Base-by-base conservation (phyloP, 2,888 invertebrate genomes). In the Tenthredo amoena region DNA sequence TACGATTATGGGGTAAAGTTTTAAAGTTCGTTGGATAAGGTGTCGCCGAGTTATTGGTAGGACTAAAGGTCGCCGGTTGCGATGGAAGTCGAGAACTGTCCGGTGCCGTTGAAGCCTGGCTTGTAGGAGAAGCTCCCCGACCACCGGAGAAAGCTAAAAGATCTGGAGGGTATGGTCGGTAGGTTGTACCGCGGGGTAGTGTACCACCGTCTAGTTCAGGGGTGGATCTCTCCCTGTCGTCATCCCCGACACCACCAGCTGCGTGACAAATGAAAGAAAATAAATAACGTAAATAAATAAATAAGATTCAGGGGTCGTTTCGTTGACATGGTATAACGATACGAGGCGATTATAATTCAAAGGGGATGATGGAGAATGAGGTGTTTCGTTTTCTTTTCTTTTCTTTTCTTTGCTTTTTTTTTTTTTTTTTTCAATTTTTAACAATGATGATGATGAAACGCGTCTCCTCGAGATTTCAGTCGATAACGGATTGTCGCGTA, bases 21-120 rank as follows among this genome's bases (percentile, higher is more conserved):
- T 97, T 96, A 92, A 97, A 97, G 1, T 96, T 94, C 12, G 94
- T 90, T 85, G 96, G 95, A 89, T 96, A 95, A 76, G 91, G 90
- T 4, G 90, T 7, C 94, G 94, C 26, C 94, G 94, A 87, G 89
- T 93, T 92, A 40, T 92, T n/a, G 94, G 95, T 95, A 94, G 94
- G 76, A 95, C 94, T 83, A 91, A 94, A 89, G 95, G 96, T 74
- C 93, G 94, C 68, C 89, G 91, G 89, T 84, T 93, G 93, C 77
- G 91, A 91, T 4, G 95, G 95, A 68, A 96, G 94, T 88, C 96
- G 95, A 26, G 96, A 95, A 62, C 95, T 96, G 90, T 97, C 97
- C 1, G 96, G 96, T 26, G 97, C 96, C 18, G 97, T 97, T 2
- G 97, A 97, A 5, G 97, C 96, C 85, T 97, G 97, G 91, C 97